A percentile compares a stretch with the other conserved stretches of the same genome.
phyloP scores from a whole-genome alignment of 2,113 vertebrate species.

The Smithornis capensis region DNA sequence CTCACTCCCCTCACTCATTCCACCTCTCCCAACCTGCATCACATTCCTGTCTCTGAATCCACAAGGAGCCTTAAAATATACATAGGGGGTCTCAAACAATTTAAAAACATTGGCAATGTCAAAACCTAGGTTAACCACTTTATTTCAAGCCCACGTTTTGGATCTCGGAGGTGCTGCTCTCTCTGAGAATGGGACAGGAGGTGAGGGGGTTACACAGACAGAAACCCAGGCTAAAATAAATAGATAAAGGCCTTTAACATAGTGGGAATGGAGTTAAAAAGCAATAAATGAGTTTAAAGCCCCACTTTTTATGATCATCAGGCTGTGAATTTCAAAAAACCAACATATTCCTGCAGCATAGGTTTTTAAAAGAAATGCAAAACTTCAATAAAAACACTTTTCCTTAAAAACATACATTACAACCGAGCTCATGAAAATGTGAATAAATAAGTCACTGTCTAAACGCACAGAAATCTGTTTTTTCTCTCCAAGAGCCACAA shows the following conservation, averaged over 20 bases:
- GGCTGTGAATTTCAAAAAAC: not conserved
- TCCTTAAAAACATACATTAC: not conserved
- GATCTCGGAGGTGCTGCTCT: not conserved
- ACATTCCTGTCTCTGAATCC: not conserved
- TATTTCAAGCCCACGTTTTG: not conserved
- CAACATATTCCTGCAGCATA: accelerated
- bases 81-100: not conserved
- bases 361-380: not conserved
- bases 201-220: accelerated
- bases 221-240: not conserved
- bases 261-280: not conserved
- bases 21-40: not conserved
- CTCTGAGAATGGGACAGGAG: not conserved
- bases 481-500: not conserved
- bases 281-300: not conserved
- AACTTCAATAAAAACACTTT: not conserved
- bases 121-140: not conserved
- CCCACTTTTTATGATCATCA: not conserved
- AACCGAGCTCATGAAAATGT: not conserved
- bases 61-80: not conserved
- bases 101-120: not conserved
- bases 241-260: not conserved
- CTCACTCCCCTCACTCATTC: not conserved
- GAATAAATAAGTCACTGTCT: not conserved
- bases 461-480: not conserved